Base-by-base conservation (phyloP, 2,113 vertebrate genomes). In the Oncorhynchus mykiss region DNA sequence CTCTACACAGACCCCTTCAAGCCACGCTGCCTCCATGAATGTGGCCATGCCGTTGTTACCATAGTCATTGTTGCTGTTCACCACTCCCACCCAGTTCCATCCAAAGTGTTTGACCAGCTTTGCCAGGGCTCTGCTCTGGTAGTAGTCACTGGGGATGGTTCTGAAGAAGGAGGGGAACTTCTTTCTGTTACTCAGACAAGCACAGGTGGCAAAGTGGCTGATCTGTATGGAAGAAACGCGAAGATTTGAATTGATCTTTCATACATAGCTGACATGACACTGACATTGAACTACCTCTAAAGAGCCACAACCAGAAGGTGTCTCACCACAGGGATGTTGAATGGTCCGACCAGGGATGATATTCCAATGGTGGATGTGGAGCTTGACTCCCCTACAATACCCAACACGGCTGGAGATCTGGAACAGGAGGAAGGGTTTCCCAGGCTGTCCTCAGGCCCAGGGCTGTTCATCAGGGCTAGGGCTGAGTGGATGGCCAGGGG, bases 201-300 rank as follows among this genome's bases (percentile, higher is more conserved):
- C 83, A 68, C 88, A 89, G 11, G 88, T 86, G 18, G 88, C 80
- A 77, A 84, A 85, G 66, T 89, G 83, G 76, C 88, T 89, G 70
- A 89, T 80, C 88, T 86, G 24, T 8, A 62, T 25, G 25, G 60
- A 11, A 48, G 51, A 64, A 24, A 64, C 3, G 49, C 14, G 49
- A 18, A 54, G 16, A 54, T 54, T 45, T 54, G 14, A 13, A 18
- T 18, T 16, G 16, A 13, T 14, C 3, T 54, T 54, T 13, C 8
- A 57, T 18, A 22, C 51, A n/a, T 20, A 60, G 24, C 20, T n/a
- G 57, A n/a, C n/a, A n/a, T n/a, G n/a, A n/a, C n/a, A n/a, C n/a
- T n/a, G n/a, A 12, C 31, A 62, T 25, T 18, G 7, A 66, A 18
- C 57, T 14, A 16, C 12, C 51, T 48, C 16, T 1, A 24, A 27